Conservation (phyloP, 2,113 vertebrate species). For the Anolis sagrei region DNA sequence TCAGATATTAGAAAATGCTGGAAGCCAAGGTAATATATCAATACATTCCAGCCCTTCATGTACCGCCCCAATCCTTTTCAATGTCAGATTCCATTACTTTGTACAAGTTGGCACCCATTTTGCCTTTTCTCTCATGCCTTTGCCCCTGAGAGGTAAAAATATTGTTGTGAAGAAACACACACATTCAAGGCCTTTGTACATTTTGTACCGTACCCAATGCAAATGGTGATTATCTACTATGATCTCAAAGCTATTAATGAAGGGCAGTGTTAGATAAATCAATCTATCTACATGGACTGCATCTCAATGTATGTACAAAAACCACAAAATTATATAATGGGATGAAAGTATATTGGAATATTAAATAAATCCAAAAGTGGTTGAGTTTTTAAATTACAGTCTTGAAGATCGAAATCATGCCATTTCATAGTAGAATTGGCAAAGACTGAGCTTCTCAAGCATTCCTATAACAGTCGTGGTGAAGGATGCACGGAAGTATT, state of each 20-base stretch:
- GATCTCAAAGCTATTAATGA: background rate
- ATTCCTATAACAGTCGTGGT: background rate
- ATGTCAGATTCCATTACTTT: background rate
- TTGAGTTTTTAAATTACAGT: background rate
- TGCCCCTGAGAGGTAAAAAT: background rate
- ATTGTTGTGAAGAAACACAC: background rate
- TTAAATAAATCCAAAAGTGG: background rate
- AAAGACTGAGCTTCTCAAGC: background rate
- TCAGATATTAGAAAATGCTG: background rate
- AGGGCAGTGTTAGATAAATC: background rate
- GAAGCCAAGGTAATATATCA: slow-evolving; percentile 13
- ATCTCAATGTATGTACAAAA: background rate
- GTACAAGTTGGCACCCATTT: background rate
- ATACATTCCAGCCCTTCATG: slow-evolving; percentile 5
- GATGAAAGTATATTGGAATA: background rate
- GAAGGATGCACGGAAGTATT: too few species aligned
- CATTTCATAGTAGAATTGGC: background rate
- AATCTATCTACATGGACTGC: background rate
- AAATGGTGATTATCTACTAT: background rate
- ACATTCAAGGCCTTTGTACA: background rate
- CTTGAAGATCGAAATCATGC: background rate
- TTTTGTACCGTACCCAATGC: background rate
- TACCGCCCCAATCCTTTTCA: background rate
- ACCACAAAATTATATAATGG: too few species aligned
- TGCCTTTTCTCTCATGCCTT: background rate